Base-by-base conservation (phyloP, 2,888 invertebrate species). In the Dilophus febrilis region DNA sequence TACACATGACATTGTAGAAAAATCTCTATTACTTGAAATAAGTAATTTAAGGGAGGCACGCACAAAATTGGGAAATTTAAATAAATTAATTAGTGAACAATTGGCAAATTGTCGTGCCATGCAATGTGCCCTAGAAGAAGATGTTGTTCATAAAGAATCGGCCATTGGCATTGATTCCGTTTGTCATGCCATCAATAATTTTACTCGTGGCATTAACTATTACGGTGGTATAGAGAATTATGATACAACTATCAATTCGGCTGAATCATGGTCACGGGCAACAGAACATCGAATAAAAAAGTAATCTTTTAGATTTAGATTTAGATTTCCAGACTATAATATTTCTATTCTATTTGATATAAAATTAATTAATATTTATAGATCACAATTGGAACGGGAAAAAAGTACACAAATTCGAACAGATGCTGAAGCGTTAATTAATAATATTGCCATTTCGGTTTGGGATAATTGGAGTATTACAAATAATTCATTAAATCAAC, bases 381-480 rank as follows among this genome's bases (percentile, higher is more conserved):
- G 59, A 53, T 84, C 86, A 16, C 87, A 87, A 64, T 71, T 75
- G 12, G 86, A 87, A 59, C 70, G 88, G 34, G 77, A 79, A 45
- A 80, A 78, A 56, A 77, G 84, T 1, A 67, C 74, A 26, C 85
- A 87, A 62, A 68, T 87, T 59, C 70, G 86, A 13, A 68, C 74
- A 51, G 85, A 85, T 50, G 72, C 81, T 8, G 86, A 87, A 45
- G 78, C 82, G 50, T 61, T 84, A 44, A 74, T 87, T 40, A 84
- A 81, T 59, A 72, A 76, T 26, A 73, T 80, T 4, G 76, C 85
- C n/a, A 75, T 78, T 47, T 77, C 83, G 53, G 77, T 87, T 52
- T 88, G 88, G 88, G 81, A 85, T 59, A 72, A 78, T 39, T 90
- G 88, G 87, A 85, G 78, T 53, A 76, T 74, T 54, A 80, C 83